Percentiles rank a stretch among this genome's conserved stretches.
phyloP scores from a whole-genome alignment of 2,113 vertebrate genomes.

The Picathartes gymnocephalus region DNA sequence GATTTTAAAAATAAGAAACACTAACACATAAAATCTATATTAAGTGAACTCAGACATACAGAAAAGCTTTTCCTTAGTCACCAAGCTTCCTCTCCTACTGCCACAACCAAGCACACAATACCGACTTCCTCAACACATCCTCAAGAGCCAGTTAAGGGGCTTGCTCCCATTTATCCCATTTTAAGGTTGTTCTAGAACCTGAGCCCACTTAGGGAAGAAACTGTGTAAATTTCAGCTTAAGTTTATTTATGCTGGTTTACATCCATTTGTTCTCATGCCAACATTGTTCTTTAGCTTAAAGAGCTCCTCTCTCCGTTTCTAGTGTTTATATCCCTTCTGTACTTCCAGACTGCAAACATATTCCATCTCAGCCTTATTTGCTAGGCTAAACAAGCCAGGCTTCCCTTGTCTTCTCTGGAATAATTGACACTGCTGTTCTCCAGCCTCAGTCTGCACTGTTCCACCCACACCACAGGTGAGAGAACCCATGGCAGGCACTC shows the following conservation, averaged over 20 bases:
- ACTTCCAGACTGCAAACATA: neutral
- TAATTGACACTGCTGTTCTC: neutral
- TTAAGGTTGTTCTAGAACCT: neutral
- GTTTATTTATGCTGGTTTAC: neutral
- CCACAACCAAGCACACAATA: neutral
- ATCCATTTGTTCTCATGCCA: neutral
- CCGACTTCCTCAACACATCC: neutral
- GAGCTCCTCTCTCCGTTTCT: neutral
- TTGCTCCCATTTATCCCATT: neutral
- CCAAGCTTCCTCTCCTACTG: neutral
- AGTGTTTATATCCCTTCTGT: neutral
- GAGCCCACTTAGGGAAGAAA: neutral
- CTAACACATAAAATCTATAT: neutral
- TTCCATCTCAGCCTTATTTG: neutral
- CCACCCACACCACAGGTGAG: fast-evolving
- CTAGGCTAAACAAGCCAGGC: neutral
- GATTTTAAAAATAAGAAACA: constrained; percentile 1
- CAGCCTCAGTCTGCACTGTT: neutral
- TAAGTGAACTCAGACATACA: neutral
- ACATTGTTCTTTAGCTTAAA: constrained; percentile 2
- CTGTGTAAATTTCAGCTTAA: neutral
- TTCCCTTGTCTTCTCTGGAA: neutral
- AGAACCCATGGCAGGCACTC: neutral
- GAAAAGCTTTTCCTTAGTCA: neutral
- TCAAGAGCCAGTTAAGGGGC: neutral